Base-by-base conservation (phyloP, 2,797 vertebrate genomes). In the Danio kyathit region DNA sequence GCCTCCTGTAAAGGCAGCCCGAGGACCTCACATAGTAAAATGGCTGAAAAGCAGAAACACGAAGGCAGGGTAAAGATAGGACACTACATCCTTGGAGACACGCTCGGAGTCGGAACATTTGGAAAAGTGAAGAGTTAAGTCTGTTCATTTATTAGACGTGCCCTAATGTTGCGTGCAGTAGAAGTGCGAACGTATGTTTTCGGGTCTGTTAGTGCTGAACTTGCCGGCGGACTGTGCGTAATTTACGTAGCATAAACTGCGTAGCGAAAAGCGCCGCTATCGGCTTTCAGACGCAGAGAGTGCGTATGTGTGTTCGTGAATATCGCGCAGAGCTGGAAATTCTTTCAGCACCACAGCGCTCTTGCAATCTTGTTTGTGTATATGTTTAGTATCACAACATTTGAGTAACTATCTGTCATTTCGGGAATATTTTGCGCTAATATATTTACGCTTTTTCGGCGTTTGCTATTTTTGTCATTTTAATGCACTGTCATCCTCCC, bases 91-190 rank as follows among this genome's bases (percentile, higher is more conserved):
- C 94, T 99, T 83, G 97, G 97, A 52, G 97, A 98, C 94, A 99
- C 97, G 72, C 96, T 99, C 76, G 97, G 97, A 90, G 97, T 99
- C 88, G 97, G 97, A 86, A 99, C 97, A 77, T 99, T 99, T 90
- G 97, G 97, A 87, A 99, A 99, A 98, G 97, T 99, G 83, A 99
- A 99, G 96, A 96, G 97, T 97, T 98, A 95, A 98, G 97, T 97
- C 86, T 63, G 75, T 83, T 81, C 70, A 66, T 85, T 80, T 86
- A 69, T 82, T 78, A 8, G 59, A 49, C 60, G 5, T 76, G 41
- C 43, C 29, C 12, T 8, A 60, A 59, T 44, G 13, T 38, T 52
- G 75, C 46, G 43, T 7, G 48, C 9, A 16, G 75, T 70, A 10
- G 29, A 17, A 51, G 46, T 48, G 83, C 75, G 56, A 54, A 49